Conservation (phyloP, 2,888 invertebrate genomes). For the Escarpia spicata region DNA sequence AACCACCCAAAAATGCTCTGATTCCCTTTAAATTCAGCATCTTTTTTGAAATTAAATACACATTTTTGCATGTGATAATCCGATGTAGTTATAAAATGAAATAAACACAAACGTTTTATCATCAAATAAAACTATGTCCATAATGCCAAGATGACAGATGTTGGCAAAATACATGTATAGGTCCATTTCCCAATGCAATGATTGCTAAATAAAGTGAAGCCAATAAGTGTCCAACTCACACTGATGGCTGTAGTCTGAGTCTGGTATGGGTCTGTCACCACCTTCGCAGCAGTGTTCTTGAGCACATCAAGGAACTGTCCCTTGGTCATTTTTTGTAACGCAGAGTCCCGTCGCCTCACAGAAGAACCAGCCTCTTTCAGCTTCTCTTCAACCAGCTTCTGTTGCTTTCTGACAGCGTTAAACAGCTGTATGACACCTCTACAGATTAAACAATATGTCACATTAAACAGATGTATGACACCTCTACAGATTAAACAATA, state of each 20-base stretch:
- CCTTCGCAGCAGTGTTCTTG: neutral
- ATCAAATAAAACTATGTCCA: too few relatives aligned
- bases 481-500: slow-evolving; percentile 71
- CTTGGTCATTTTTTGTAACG: slow-evolving; percentile 14
- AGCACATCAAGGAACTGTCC: slow-evolving; percentile 28
- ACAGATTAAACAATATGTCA: slow-evolving; percentile 23
- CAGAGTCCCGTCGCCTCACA: slow-evolving; percentile 24
- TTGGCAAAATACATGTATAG: neutral
- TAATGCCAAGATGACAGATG: too few relatives aligned
- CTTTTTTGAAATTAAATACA: too few relatives aligned
- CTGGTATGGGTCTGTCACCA: neutral
- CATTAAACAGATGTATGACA: slow-evolving; percentile 89
- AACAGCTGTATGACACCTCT: slow-evolving; percentile 93
- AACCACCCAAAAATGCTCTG: too few relatives aligned
- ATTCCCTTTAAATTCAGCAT: too few relatives aligned
- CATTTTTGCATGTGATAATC: neutral
- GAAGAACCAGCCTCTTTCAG: slow-evolving; percentile 68
- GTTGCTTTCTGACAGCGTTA: slow-evolving; percentile 88
- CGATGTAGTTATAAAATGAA: neutral
- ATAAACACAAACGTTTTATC: too few relatives aligned
- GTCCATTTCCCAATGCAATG: neutral
- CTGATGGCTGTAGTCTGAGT: neutral
- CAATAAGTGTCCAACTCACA: neutral
- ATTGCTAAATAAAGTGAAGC: neutral
- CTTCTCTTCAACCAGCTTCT: slow-evolving; percentile 79